Base-by-base conservation (phyloP, 2,113 vertebrate genomes). In the Ibidorhyncha struthersii region DNA sequence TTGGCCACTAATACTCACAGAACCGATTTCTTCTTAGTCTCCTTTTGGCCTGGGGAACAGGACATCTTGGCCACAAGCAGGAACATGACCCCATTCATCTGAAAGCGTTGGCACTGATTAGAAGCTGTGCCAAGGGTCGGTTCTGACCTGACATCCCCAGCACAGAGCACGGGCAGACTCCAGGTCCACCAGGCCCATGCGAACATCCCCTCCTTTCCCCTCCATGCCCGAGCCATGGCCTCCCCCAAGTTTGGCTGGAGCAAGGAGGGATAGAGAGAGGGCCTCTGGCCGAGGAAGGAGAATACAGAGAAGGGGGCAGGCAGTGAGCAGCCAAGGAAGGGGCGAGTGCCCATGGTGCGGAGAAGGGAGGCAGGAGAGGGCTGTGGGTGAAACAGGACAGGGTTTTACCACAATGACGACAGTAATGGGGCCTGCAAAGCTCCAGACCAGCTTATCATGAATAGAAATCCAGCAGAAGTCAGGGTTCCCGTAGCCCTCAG, bases 401-500 rank as follows among this genome's bases (percentile, higher is more conserved):
- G 91, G 85, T 97, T 98, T 98, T 98, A 99, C 99, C 99, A 99
- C 97, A 72, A 99, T 98, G 92, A 99, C 99, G 47, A 99, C 98
- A 98, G 98, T 98, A 19, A 99, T 98, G 65, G 99, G 99, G 95
- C 99, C 99, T 65, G 99, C 99, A 63, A 99, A 99, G 98, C 99
- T 99, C 99, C 99, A 99, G 97, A 99, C 98, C 90, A 99, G 99
- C 96, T 99, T 99, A 97, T 99, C 99, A 21, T 99, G 99, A 96
- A 99, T 98, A 30, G 99, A 99, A 97, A 99, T 99, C 99, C 99
- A 99, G 92, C 99, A 99, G 96, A 99, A 99, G 97, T 99, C 99
- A 0, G 99, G 99, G 98, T 99, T 99, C 56, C 99, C 99, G 0
- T 99, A 99, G 92, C 99, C 99, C 80, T 99, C 99, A 3, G 99